Conservation (phyloP, 1,140 invertebrate genomes). For the Lucilia cuprina region DNA sequence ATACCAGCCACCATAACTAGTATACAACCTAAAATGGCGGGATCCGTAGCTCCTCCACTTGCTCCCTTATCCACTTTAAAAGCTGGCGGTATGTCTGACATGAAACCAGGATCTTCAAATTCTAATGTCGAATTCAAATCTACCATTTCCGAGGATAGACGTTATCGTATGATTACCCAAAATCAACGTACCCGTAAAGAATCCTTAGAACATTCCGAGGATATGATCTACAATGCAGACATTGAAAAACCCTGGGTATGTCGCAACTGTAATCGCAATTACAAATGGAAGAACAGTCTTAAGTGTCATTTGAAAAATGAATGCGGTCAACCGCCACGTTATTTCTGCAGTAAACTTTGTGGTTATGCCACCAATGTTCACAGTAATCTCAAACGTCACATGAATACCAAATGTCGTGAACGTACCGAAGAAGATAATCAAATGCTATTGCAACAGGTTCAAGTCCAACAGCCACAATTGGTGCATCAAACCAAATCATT, state of each 20-base stretch:
- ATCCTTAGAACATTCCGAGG: constrained; percentile 58
- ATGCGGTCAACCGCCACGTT: constrained; percentile 62
- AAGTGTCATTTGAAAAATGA: constrained; percentile 64
- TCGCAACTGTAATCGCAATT: constrained; percentile 58
- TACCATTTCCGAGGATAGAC: constrained; percentile 58
- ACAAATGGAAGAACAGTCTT: constrained; percentile 62
- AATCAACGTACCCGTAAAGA: constrained; percentile 60
- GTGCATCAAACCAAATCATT: background rate
- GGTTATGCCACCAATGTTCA: constrained; percentile 67
- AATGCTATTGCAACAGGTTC: constrained; percentile 36
- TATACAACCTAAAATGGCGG: constrained; percentile 32
- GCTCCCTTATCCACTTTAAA: background rate
- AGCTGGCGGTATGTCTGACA: background rate
- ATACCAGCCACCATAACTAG: constrained; percentile 57
- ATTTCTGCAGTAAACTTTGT: constrained; percentile 63
- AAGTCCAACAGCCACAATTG: background rate
- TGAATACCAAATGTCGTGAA: constrained; percentile 61
- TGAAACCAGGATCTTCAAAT: constrained; percentile 40
- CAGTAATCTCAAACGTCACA: constrained; percentile 66
- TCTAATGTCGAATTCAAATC: constrained; percentile 46
- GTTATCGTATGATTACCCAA: constrained; percentile 58
- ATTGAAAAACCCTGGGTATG: constrained; percentile 63
- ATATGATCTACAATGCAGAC: constrained; percentile 61
- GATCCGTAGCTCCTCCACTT: background rate
- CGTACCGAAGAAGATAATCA: constrained; percentile 54